phyloP scores from a whole-genome alignment of 2,797 vertebrate genomes.

The Brotogeris chrysoptera region DNA sequence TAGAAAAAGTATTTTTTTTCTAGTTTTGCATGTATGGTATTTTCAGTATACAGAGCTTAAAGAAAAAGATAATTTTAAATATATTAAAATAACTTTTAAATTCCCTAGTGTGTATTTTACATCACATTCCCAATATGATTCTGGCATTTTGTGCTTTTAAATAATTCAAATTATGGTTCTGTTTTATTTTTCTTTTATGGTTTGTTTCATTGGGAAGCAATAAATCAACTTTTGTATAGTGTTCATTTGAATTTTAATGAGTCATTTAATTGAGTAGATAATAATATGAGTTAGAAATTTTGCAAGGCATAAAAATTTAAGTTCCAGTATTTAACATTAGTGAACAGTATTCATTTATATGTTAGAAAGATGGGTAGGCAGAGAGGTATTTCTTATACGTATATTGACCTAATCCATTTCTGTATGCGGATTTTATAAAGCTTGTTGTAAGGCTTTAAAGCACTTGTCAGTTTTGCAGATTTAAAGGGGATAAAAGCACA shows the following conservation, averaged over 20 bases:
- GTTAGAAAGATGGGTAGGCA: not conserved
- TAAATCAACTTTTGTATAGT: not conserved
- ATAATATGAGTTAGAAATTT: not conserved
- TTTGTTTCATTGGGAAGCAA: not conserved
- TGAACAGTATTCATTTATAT: not conserved
- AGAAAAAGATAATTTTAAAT: not conserved
- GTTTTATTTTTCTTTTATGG: not conserved
- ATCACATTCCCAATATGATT: not conserved
- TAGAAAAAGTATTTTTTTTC: not conserved
- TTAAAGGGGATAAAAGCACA: not conserved
- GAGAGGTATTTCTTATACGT: not conserved
- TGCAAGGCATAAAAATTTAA: not conserved
- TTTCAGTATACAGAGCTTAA: not conserved
- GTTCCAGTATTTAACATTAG: not conserved
- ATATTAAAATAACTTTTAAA: not conserved
- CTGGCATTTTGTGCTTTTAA: not conserved
- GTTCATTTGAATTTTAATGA: not conserved
- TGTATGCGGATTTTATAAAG: not conserved
- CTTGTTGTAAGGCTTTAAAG: not conserved
- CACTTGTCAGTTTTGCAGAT: not conserved
- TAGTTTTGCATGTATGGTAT: not conserved
- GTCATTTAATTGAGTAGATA: not conserved
- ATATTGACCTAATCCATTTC: not conserved
- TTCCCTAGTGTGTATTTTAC: not conserved
- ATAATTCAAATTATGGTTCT: not conserved